These are phyloP conservation scores for Taphrorychus bicolor DNA, from an alignment of 2,888 invertebrate genomes.

Conservation along the genomic window DNA sequence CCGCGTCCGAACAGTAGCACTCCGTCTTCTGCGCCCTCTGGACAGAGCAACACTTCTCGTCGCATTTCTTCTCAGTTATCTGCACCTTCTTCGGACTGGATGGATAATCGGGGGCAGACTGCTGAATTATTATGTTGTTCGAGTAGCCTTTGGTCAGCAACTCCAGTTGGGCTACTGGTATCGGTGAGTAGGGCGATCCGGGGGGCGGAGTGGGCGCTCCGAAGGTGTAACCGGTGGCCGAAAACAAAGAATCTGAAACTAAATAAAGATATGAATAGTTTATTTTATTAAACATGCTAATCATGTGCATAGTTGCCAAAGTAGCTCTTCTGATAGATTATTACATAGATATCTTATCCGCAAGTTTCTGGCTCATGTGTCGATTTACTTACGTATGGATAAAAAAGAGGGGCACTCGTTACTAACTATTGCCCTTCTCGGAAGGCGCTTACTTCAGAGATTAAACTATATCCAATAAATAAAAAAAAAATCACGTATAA, in stretches of 20 bases:
- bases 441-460: too few species aligned
- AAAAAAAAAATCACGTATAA: too few species aligned
- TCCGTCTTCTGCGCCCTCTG: constrained; percentile 49
- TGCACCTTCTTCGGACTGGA: constrained; percentile 54
- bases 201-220: constrained; percentile 73
- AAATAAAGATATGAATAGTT: not conserved
- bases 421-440: too few species aligned
- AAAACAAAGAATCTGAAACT: constrained; percentile 74
- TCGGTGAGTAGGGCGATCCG: constrained; percentile 71
- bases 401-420: too few species aligned
- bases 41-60: constrained; percentile 54
- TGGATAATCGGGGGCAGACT: constrained; percentile 46
- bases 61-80: constrained; percentile 51
- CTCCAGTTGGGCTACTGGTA: constrained; percentile 72
- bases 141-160: constrained; percentile 61
- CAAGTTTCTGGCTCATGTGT: too few species aligned
- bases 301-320: too few species aligned
- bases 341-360: too few species aligned
- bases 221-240: constrained; percentile 68
- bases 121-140: constrained; percentile 61
- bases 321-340: too few species aligned
- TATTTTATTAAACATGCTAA: too few species aligned
- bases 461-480: too few species aligned
- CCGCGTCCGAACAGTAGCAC: constrained; percentile 49
- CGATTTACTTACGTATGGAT: too few species aligned